A percentile compares a stretch with the other conserved stretches of the same genome.
phyloP scores from a whole-genome alignment of 2,888 invertebrate genomes.

The Odontothrips loti region DNA sequence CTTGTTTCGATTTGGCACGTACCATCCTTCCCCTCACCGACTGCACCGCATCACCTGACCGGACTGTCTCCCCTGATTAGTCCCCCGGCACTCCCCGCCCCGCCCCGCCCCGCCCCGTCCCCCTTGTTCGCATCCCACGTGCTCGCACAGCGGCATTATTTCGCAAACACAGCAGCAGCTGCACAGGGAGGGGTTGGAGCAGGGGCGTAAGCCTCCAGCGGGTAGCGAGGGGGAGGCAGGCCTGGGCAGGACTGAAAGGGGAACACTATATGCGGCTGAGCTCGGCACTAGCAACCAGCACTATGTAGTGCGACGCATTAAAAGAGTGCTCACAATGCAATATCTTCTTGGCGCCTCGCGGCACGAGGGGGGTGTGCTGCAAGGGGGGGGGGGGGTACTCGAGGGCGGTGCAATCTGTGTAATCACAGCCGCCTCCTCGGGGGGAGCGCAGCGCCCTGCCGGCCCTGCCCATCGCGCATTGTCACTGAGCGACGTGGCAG shows the following conservation, averaged over 20 bases:
- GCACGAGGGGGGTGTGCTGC: not conserved
- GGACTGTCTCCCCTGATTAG: not conserved
- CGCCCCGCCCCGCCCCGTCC: not conserved
- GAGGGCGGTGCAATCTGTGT: slow-evolving; percentile 10
- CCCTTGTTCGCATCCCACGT: not conserved
- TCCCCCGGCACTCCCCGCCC: not conserved
- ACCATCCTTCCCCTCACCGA: no score
- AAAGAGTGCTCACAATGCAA: slow-evolving; percentile 20
- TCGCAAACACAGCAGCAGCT: no score
- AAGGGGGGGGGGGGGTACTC: not conserved
- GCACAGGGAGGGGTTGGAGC: no score
- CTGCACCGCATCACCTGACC: no score
- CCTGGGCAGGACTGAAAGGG: not conserved
- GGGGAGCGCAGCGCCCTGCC: not conserved
- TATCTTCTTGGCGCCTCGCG: not conserved
- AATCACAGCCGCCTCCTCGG: not conserved
- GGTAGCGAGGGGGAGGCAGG: not conserved
- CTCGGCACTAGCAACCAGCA: not conserved
- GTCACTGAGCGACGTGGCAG: no score
- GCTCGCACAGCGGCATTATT: no score
- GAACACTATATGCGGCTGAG: not conserved
- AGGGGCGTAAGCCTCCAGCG: not conserved
- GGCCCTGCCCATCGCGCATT: no score
- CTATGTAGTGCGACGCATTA: not conserved
- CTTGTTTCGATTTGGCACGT: no score